Conservation (phyloP, 2,113 vertebrate genomes). For the Phrynosoma platyrhinos region DNA sequence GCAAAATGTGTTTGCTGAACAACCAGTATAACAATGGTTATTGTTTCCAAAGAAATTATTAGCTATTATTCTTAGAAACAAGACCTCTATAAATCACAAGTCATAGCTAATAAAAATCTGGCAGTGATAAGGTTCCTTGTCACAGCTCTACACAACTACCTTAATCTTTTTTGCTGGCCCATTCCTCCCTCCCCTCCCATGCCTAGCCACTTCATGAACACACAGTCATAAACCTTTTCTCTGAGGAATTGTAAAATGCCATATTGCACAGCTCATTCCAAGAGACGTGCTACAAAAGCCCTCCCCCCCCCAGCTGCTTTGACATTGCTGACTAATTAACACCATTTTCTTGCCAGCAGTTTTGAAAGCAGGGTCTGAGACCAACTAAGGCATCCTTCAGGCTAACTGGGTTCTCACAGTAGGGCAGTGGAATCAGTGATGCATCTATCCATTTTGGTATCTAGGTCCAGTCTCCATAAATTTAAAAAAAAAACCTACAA, state of each 20-base stretch:
- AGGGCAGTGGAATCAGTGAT: neutral
- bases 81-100: neutral
- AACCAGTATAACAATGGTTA: neutral
- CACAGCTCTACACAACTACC: neutral
- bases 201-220: neutral
- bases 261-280: neutral
- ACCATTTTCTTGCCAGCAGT: neutral
- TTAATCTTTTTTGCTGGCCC: neutral
- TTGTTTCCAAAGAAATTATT: slow-evolving; percentile 7
- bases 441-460: neutral
- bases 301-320: neutral
- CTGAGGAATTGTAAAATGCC: neutral
- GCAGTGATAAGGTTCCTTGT: neutral
- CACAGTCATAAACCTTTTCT: neutral
- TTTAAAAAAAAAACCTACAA: too few species aligned
- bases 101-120: neutral
- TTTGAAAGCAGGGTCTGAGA: neutral
- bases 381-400: neutral
- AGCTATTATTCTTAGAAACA: slow-evolving; percentile 15
- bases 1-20: neutral
- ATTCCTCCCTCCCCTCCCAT: neutral
- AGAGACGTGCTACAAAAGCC: neutral
- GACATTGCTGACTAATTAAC: neutral
- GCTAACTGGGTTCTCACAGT: neutral
- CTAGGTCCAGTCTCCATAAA: neutral